A percentile compares a stretch with the other conserved stretches of the same genome.
These are phyloP conservation scores for Miltochrista miniata DNA, from an alignment of 2,888 invertebrate genomes.

Conservation along the genomic window DNA sequence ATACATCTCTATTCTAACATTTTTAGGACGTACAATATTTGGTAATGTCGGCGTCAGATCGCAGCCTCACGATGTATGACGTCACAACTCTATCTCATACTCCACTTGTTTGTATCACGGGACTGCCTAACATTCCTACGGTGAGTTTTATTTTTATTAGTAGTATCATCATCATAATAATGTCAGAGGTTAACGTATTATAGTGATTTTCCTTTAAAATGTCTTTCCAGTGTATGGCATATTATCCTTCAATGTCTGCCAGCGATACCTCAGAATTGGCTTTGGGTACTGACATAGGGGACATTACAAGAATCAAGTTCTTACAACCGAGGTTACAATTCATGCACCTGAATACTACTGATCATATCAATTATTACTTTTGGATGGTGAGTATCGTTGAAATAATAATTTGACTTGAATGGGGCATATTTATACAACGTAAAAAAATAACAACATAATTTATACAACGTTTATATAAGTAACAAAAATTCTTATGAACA, in stretches of 20 bases:
- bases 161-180: too few species aligned
- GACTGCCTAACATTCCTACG: slow-evolving; percentile 81
- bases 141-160: slow-evolving; percentile 52
- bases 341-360: slow-evolving; percentile 78
- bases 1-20: too few species aligned
- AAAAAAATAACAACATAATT: too few species aligned
- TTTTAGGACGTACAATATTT: slow-evolving; percentile 80
- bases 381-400: slow-evolving; percentile 85
- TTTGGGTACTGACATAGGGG: slow-evolving; percentile 83
- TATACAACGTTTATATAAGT: too few species aligned
- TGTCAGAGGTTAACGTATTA: too few species aligned
- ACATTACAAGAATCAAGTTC: slow-evolving; percentile 77
- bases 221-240: slow-evolving; percentile 70
- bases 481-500: too few species aligned
- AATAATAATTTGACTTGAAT: too few species aligned
- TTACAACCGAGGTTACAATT: slow-evolving; percentile 79
- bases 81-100: slow-evolving; percentile 83
- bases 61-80: slow-evolving; percentile 84
- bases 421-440: too few species aligned
- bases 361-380: slow-evolving; percentile 81
- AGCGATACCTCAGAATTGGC: slow-evolving; percentile 66
- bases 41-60: slow-evolving; percentile 81
- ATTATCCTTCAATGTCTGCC: slow-evolving; percentile 48
- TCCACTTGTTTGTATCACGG: slow-evolving; percentile 82
- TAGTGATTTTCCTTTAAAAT: too few species aligned